Evolutionary conservation across 2,113 vertebrate species (phyloP), one percentile per base, ranked within the genome.

Genomic region (Gallinago media): DNA sequence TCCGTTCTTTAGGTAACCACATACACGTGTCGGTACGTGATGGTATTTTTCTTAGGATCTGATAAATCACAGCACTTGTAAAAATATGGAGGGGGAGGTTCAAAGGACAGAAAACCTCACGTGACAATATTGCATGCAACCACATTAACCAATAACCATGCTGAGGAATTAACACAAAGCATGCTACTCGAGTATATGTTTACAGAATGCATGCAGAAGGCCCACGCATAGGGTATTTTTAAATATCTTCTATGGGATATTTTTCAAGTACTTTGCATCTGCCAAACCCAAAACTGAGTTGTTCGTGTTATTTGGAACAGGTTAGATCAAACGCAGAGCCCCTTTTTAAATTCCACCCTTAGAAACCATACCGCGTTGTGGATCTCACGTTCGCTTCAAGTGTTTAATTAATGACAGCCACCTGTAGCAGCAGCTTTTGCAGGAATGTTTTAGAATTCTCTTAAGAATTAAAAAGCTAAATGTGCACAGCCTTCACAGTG

Each of bases 51-150:
- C 88, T 65, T 74, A 88, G 44, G 44, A 92, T 61, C 68, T 95
- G 85, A 75, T 93, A 89, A 90, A 94, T 89, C 82, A 96, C 81
- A 94, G 88, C 54, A 75, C 95, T 96, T 97, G 89, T 97, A 90
- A 92, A 97, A 96, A 96, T 55, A 85, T 2, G 2, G 2, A 77
- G 22, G 49, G 44, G 50, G 40, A 78, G 34, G 50, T 83, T 91
- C 49, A 76, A 84, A 79, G 96, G 89, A 88, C 59, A 80, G 76
- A 90, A 97, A 96, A 96, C 85, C 94, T 98, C 97, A 95, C 61
- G 32, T 25, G 86, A 92, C 78, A 89, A 83, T 95, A 96, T 27
- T 67, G 98, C 98, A 98, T 97, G 98, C 88, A 86, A 78, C 90
- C 91, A 34, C 94, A 88, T 92, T 97, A 97, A 83, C 67, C 94